Evolutionary conservation across 2,888 invertebrate genomes (phyloP).

Genomic region (Xanthia togata): DNA sequence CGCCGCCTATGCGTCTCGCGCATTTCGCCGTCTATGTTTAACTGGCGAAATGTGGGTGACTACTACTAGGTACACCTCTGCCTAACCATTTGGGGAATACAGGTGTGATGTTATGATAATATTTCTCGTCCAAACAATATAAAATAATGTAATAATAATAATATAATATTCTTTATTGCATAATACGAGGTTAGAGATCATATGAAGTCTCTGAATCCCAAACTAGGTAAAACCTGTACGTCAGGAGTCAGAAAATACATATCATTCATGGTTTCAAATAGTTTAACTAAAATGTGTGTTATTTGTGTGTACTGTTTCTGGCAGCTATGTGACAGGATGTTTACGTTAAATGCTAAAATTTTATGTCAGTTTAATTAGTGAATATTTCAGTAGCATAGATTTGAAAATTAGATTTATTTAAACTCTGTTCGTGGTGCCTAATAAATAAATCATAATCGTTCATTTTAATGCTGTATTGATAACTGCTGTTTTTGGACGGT

Average conservation of each 20-base stretch:
- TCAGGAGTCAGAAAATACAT: too few species aligned
- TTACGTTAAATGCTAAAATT: slow-evolving; percentile 35
- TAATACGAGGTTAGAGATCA: too few species aligned
- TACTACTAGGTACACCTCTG: too few species aligned
- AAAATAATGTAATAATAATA: too few species aligned
- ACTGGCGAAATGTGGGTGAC: not conserved
- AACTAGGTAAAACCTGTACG: too few species aligned
- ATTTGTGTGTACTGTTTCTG: slow-evolving; percentile 21
- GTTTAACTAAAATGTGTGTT: slow-evolving; percentile 15
- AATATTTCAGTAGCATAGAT: slow-evolving; percentile 24
- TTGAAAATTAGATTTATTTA: slow-evolving; percentile 23
- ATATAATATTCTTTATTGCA: too few species aligned
- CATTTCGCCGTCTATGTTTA: too few species aligned
- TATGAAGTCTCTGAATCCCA: too few species aligned
- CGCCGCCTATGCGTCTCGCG: too few species aligned
- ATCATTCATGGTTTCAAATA: slow-evolving; percentile 15
- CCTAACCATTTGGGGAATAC: not conserved
- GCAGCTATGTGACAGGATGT: slow-evolving; percentile 36
- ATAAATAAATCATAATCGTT: not conserved
- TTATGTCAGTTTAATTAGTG: slow-evolving; percentile 25
- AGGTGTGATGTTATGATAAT: not conserved
- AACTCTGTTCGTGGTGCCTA: not conserved
- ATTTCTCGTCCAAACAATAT: not conserved
- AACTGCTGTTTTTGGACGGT: too few species aligned
- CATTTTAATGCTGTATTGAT: too few species aligned